Evolutionary conservation across 2,888 invertebrate species (phyloP), one percentile per base, ranked within the genome.

Genomic region (Lycophotia porphyrea): DNA sequence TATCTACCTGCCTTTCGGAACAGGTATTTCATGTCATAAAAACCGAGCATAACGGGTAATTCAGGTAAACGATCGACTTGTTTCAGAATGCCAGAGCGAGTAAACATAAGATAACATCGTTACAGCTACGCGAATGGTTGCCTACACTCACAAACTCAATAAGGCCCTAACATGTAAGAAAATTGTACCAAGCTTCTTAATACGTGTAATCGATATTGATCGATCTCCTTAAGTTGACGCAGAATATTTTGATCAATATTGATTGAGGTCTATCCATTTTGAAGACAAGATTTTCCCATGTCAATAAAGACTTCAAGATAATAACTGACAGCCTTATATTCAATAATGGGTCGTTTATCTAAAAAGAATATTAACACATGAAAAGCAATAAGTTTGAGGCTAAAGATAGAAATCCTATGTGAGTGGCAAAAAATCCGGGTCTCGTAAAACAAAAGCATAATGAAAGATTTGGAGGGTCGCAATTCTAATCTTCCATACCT

Each of bases 31-130:
- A 55, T 77, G 79, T 77, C 88, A 88, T 88, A 84, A 88, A 86
- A 87, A 81, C 74, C 61, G 71, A 77, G 76, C 76, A 73, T 81
- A 76, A 76, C 67, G 72, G 71, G 78, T 81, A 84, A 87, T 87
- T 88, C 82, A 83, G 68, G 85, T 88, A 88, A 88, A 87, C 88
- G 87, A 88, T 84, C 88, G 74, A 76, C 76, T 88, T 87, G 87
- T 86, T 88, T 81, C 83, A 63, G 76, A 78, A 81, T 72, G 81
- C 69, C 66, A 76, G 74, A 77, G 67, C 55, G 77, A 78, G 74
- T 87, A 86, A 83, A 83, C 75, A 78, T 83, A 68, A 76, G 71
- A 66, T 83, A 86, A 86, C 71, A 76, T 76, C 66, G 79, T 88
- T 84, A 88, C 63, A 79, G 42, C 60, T 64, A 72, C 71, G 44